Evolutionary conservation across 2,888 invertebrate genomes (phyloP), one percentile per base, ranked within the genome.

Genomic region (Metallyticus violacea): DNA sequence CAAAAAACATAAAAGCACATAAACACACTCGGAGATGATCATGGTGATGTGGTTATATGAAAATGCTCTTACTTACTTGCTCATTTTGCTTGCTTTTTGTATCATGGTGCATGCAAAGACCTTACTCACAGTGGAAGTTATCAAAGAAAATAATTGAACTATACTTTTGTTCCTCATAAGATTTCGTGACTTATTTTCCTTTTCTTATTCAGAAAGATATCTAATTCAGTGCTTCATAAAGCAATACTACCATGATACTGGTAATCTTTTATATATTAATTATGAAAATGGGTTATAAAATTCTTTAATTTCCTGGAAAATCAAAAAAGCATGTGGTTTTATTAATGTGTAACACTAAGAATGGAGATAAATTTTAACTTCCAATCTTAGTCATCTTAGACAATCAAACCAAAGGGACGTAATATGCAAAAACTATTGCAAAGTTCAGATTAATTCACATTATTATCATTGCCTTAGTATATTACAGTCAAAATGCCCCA

Each of bases 1-100:
- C 82, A 62, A 62, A 62, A 62, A 62, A 4, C 15, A 62, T 4
- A 4, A 62, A 62, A 15, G 15, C 15, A 62, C 22, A 62, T 62
- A 62, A 15, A 3, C 9, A 62, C 22, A 62, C 40, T 15, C 40
- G 22, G 40, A 62, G 40, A 62, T 62, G 40, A 62, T 62, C 40
- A 62, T 62, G 40, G 40, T 62, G 40, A 62, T 9, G 40, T 40
- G 40, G 15, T 40, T 40, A 40, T 62, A 62, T 62, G 40, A 62
- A 62, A 83, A 77, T 77, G 83, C 83, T 83, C 83, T 77, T 76
- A 27, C 77, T 62, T 28, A 28, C 77, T 77, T 83, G 83, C 83
- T 83, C 77, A 77, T 29, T 62, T 29, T 83, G 77, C 77, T 29
- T 6, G 81, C 40, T 30, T 28, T 9, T 28, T 80, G 27, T 22